Evolutionary conservation across 2,797 vertebrate species (phyloP).

Genomic region (Tachyglossus aculeatus): DNA sequence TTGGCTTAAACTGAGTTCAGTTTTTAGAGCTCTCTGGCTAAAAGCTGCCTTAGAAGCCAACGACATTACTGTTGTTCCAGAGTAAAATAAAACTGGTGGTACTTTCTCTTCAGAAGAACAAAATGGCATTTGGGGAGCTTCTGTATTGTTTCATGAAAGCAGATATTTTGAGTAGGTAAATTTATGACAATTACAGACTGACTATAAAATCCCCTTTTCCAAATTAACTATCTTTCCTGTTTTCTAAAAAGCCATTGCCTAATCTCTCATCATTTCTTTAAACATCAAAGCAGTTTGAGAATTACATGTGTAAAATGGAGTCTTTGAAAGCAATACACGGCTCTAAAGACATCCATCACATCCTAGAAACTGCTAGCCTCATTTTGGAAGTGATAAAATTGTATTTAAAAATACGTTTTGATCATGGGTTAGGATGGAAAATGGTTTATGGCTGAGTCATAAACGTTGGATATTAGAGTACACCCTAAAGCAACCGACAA

Average conservation of each 20-base stretch:
- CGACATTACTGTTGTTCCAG: not conserved
- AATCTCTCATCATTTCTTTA: slow-evolving; percentile 31
- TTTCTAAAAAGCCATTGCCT: slow-evolving; percentile 28
- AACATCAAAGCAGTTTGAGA: slow-evolving; percentile 30
- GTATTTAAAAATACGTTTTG: slow-evolving; percentile 38
- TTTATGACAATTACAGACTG: slow-evolving; percentile 28
- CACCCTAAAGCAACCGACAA: not conserved
- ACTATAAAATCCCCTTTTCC: slow-evolving; percentile 21
- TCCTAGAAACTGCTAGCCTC: slow-evolving; percentile 15
- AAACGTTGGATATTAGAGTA: slow-evolving; percentile 5
- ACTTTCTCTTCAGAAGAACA: slow-evolving; percentile 28
- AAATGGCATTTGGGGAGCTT: slow-evolving; percentile 27
- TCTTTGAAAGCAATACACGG: slow-evolving; percentile 40
- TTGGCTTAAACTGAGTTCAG: slow-evolving; percentile 19
- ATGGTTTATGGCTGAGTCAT: slow-evolving; percentile 21
- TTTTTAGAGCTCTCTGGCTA: slow-evolving; percentile 4
- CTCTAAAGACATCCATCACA: slow-evolving; percentile 31
- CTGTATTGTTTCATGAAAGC: slow-evolving; percentile 24
- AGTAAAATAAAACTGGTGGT: not conserved
- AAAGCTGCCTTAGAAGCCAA: slow-evolving; percentile 25
- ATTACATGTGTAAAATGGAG: slow-evolving; percentile 27
- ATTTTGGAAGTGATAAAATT: slow-evolving; percentile 28
- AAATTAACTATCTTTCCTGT: slow-evolving; percentile 21
- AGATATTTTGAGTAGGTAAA: slow-evolving; percentile 15
- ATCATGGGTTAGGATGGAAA: slow-evolving; percentile 15